Percentiles rank a stretch among this genome's conserved stretches.
Evolutionary conservation across 2,797 vertebrate species (phyloP).

Genomic region (Lepus oiostolus): DNA sequence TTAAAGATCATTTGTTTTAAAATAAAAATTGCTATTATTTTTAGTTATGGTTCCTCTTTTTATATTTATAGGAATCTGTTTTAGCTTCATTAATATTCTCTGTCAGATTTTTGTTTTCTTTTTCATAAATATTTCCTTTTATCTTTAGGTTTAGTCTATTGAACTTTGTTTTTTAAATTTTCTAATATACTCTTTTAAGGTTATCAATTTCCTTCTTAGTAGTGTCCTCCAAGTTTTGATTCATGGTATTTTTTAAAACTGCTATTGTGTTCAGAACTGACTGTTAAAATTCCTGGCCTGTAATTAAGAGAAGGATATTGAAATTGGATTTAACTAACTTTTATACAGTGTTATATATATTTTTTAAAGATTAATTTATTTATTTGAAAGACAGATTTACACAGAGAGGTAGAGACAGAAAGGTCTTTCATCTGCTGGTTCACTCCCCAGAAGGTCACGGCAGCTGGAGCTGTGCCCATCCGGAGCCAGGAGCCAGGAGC

Average conservation of each 20-base stretch:
- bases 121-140: not conserved
- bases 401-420: too few relatives aligned
- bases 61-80: not conserved
- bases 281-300: conserved; percentile 26
- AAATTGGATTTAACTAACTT: not conserved
- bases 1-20: not conserved
- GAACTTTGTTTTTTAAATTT: not conserved
- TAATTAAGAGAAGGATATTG: not conserved
- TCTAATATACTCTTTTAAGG: not conserved
- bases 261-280: not conserved
- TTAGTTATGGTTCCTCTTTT: not conserved
- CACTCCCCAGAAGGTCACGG: too few relatives aligned
- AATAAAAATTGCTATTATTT: not conserved
- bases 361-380: too few relatives aligned
- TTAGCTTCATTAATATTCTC: not conserved
- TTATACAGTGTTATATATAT: not conserved
- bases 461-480: too few relatives aligned
- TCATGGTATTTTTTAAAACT: not conserved
- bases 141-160: not conserved
- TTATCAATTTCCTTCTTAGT: not conserved
- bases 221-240: conserved; percentile 5
- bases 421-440: too few relatives aligned
- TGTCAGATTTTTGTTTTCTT: not conserved
- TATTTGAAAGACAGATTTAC: too few relatives aligned
- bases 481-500: too few relatives aligned